These are phyloP conservation scores for Notoglanidium macrostoma DNA, from an alignment of 2,797 vertebrate species.

Conservation along the genomic window DNA sequence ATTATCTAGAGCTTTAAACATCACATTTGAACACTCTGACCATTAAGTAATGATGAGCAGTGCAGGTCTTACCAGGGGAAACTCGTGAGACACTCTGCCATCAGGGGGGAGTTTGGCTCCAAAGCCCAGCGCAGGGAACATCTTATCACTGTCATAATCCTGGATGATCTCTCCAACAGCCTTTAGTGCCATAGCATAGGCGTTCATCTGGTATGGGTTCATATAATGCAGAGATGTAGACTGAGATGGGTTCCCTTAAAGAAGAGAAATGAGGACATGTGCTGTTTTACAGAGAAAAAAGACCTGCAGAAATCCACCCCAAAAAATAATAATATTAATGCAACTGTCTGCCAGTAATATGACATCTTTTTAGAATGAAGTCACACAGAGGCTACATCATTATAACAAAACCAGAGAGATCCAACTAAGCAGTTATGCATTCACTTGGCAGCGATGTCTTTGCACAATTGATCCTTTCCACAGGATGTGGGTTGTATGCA, in stretches of 20 bases:
- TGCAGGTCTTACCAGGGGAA: slow-evolving; percentile 82
- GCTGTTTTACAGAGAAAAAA: slow-evolving; percentile 15
- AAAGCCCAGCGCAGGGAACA: slow-evolving; percentile 94
- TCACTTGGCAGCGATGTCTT: background rate
- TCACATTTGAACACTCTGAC: background rate
- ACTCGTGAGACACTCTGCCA: slow-evolving; percentile 91
- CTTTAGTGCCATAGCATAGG: slow-evolving; percentile 92
- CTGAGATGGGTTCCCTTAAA: slow-evolving; percentile 89
- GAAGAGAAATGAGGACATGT: slow-evolving; percentile 37
- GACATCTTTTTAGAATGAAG: background rate
- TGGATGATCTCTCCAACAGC: slow-evolving; percentile 97
- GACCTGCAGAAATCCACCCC: background rate
- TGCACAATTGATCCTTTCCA: background rate
- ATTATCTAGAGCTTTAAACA: background rate
- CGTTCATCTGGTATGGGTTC: slow-evolving; percentile 98
- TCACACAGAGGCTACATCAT: background rate
- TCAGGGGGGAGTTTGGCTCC: slow-evolving; percentile 95
- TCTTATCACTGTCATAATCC: slow-evolving; percentile 97
- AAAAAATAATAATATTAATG: background rate
- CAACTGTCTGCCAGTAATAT: background rate
- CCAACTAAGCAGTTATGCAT: background rate
- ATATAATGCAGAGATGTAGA: slow-evolving; percentile 96
- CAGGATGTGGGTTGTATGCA: background rate
- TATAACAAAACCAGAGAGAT: background rate
- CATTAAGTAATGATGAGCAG: slow-evolving; percentile 1